phyloP scores from a whole-genome alignment of 2,888 invertebrate species.

The Megaustenia siamemsis region DNA sequence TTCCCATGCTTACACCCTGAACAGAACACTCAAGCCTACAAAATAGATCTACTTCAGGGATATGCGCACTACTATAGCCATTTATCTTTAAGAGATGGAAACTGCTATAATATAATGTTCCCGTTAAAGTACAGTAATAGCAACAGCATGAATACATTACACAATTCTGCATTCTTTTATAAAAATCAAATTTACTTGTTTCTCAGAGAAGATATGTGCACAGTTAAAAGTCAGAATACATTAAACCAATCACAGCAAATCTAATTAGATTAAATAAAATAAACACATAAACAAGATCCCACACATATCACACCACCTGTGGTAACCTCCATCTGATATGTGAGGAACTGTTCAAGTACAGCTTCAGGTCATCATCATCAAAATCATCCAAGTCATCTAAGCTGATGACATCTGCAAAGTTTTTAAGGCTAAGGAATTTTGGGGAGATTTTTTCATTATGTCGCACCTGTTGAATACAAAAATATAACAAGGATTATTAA shows the following conservation, averaged over 20 bases:
- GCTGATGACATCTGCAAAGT: slow-evolving; percentile 54
- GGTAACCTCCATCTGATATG: slow-evolving; percentile 48
- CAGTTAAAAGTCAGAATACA: too few species aligned
- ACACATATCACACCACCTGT: slow-evolving; percentile 42
- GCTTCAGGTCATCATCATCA: slow-evolving; percentile 45
- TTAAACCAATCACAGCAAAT: not conserved
- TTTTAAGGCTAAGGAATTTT: slow-evolving; percentile 46
- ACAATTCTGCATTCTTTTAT: too few species aligned
- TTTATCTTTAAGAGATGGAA: too few species aligned
- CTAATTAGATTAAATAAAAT: not conserved
- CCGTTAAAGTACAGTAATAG: too few species aligned
- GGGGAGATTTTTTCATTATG: slow-evolving; percentile 17
- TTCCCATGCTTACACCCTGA: too few species aligned
- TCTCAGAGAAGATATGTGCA: too few species aligned
- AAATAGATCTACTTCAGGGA: too few species aligned
- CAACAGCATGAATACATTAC: too few species aligned
- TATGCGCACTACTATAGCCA: too few species aligned
- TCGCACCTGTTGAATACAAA: slow-evolving; percentile 15
- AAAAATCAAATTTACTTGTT: too few species aligned
- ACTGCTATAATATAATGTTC: too few species aligned
- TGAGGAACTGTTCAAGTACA: slow-evolving; percentile 49
- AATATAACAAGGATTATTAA: not conserved
- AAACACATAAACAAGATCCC: not conserved
- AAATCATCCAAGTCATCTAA: slow-evolving; percentile 56
- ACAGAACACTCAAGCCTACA: too few species aligned